These are phyloP conservation scores for Tamandua tetradactyla DNA, from an alignment of 2,797 vertebrate genomes.

Conservation along the genomic window DNA sequence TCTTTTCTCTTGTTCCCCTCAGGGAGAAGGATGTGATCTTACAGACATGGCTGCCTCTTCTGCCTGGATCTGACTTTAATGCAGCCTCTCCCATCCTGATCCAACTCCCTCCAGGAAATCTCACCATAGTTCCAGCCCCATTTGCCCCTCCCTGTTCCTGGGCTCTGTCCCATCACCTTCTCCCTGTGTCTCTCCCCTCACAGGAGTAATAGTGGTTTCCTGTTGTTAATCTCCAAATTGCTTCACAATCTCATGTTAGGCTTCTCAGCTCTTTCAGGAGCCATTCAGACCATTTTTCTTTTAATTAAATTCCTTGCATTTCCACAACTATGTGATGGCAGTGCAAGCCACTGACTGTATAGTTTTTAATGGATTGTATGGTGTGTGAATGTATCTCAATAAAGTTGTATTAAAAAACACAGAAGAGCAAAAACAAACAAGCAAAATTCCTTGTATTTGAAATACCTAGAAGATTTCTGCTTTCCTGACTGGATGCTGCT, in stretches of 20 bases:
- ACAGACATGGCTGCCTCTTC: neutral
- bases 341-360: too few relatives aligned
- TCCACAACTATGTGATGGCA: neutral
- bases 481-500: neutral
- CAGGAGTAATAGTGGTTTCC: neutral
- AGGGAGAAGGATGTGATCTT: too few relatives aligned
- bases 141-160: rapidly evolving
- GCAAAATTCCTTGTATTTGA: neutral
- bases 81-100: neutral
- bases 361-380: too few relatives aligned
- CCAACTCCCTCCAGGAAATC: neutral
- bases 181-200: neutral
- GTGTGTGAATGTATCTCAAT: too few relatives aligned
- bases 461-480: neutral
- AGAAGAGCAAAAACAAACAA: too few relatives aligned
- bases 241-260: neutral
- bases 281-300: neutral
- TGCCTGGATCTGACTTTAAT: neutral
- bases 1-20: neutral
- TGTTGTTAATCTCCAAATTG: neutral
- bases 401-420: too few relatives aligned
- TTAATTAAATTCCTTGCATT: neutral
- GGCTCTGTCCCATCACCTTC: neutral
- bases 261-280: neutral
- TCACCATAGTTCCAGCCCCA: neutral